Evolutionary conservation across 2,113 vertebrate species (phyloP).

Genomic region (Chloebia gouldiae): DNA sequence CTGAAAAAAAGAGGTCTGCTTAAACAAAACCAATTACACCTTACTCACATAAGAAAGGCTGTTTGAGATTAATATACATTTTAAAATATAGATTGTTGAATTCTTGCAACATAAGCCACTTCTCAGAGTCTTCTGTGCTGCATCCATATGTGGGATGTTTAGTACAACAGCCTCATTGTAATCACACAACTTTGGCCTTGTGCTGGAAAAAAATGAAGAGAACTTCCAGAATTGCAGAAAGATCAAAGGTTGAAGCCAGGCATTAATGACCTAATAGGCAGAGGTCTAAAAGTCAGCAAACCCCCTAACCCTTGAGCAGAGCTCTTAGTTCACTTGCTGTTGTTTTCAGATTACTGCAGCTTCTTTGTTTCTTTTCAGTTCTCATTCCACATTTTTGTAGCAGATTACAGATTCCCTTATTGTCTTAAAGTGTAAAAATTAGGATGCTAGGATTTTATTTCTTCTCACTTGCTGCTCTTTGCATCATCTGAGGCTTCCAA

Average conservation of each 20-base stretch:
- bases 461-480: not conserved
- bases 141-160: slow-evolving; percentile 50
- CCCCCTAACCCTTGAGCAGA: not conserved
- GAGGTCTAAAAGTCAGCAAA: slow-evolving; percentile 45
- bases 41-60: not conserved
- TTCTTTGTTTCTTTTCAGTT: not conserved
- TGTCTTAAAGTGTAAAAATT: not conserved
- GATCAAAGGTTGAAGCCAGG: slow-evolving; percentile 55
- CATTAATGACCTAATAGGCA: slow-evolving; percentile 36
- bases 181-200: slow-evolving; percentile 60
- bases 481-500: not conserved
- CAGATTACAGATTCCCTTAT: not conserved
- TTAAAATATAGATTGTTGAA: not conserved
- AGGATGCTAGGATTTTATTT: not conserved
- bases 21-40: not conserved
- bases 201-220: slow-evolving; percentile 38
- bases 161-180: slow-evolving; percentile 51
- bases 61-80: not conserved
- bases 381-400: not conserved
- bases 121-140: slow-evolving; percentile 32
- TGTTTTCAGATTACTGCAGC: not conserved
- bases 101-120: slow-evolving; percentile 44
- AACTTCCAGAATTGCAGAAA: slow-evolving; percentile 57
- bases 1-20: not conserved
- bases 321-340: not conserved